These are phyloP conservation scores for Syngnathus rostellatus DNA, from an alignment of 2,797 vertebrate species.

Conservation along the genomic window DNA sequence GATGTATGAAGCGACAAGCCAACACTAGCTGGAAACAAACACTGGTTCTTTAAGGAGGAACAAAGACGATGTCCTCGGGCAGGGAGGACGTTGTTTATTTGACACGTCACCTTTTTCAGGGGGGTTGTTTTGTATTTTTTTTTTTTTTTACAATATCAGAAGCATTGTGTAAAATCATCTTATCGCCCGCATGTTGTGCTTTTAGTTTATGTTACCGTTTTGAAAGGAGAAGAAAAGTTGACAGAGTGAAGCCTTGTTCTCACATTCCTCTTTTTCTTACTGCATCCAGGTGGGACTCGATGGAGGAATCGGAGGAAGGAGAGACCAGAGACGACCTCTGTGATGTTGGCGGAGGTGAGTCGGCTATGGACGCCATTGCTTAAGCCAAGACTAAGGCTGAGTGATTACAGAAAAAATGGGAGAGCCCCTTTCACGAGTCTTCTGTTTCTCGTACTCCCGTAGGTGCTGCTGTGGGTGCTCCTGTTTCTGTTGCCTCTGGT, in stretches of 20 bases:
- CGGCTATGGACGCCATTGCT: not conserved
- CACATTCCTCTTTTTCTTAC: constrained; percentile 43
- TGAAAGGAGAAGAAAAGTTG: constrained; percentile 35
- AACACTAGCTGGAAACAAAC: constrained; percentile 51
- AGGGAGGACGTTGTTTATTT: constrained; percentile 65
- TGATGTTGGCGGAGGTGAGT: constrained; percentile 56
- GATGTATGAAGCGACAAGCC: constrained; percentile 63
- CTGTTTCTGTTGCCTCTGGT: constrained; percentile 67
- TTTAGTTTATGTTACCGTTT: constrained; percentile 60
- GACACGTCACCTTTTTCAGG: constrained; percentile 37
- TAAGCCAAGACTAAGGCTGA: not conserved
- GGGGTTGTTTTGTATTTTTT: constrained; percentile 25
- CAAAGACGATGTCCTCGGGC: constrained; percentile 48
- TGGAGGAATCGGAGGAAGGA: constrained; percentile 52
- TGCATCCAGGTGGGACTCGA: constrained; percentile 60
- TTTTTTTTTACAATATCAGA: constrained; percentile 50
- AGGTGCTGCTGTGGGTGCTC: constrained; percentile 69
- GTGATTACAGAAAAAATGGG: not conserved
- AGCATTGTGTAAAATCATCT: constrained; percentile 45
- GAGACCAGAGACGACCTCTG: constrained; percentile 37
- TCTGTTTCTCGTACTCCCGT: constrained; percentile 27
- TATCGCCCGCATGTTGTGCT: constrained; percentile 53
- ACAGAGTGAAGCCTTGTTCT: constrained; percentile 47
- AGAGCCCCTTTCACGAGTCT: not conserved
- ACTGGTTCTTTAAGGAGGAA: constrained; percentile 44